Evolutionary conservation across 2,797 vertebrate species (phyloP).

Genomic region (Enteromius unitaeniatus): DNA sequence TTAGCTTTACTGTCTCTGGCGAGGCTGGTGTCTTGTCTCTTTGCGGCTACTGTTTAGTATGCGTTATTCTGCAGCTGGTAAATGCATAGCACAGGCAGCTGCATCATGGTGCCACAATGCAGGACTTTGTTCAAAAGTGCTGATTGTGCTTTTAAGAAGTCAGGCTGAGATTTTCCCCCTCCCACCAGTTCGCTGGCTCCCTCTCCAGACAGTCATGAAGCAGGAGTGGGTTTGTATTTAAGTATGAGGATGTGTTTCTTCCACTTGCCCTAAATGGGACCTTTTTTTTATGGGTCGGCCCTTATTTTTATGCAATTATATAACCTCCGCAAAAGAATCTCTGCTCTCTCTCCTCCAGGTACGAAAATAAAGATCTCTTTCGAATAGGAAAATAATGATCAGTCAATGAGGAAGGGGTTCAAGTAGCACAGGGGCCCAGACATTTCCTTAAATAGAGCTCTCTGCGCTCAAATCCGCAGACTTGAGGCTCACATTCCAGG

Average conservation of each 20-base stretch:
- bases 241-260: slow-evolving; percentile 18
- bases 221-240: slow-evolving; percentile 18
- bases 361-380: slow-evolving; percentile 66
- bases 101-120: slow-evolving; percentile 46
- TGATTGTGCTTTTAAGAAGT: slow-evolving; percentile 47
- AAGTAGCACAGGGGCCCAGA: slow-evolving; percentile 63
- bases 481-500: slow-evolving; percentile 74
- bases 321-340: slow-evolving; percentile 45
- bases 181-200: slow-evolving; percentile 25
- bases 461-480: slow-evolving; percentile 71
- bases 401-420: slow-evolving; percentile 62
- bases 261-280: slow-evolving; percentile 29
- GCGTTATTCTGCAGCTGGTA: slow-evolving; percentile 45
- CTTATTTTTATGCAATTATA: slow-evolving; percentile 14
- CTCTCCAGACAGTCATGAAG: slow-evolving; percentile 31
- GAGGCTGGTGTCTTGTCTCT: slow-evolving; percentile 26
- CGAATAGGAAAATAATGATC: slow-evolving; percentile 72
- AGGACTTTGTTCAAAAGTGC: slow-evolving; percentile 52
- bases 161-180: slow-evolving; percentile 40
- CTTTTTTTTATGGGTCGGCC: neutral
- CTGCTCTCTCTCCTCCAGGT: slow-evolving; percentile 62
- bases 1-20: slow-evolving; percentile 28
- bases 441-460: slow-evolving; percentile 82
- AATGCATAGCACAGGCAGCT: slow-evolving; percentile 49
- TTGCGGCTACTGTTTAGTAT: slow-evolving; percentile 39